Percentiles rank a stretch among this genome's conserved stretches.
These are phyloP conservation scores for Atractosteus spatula DNA, from an alignment of 2,113 vertebrate genomes.

Conservation along the genomic window DNA sequence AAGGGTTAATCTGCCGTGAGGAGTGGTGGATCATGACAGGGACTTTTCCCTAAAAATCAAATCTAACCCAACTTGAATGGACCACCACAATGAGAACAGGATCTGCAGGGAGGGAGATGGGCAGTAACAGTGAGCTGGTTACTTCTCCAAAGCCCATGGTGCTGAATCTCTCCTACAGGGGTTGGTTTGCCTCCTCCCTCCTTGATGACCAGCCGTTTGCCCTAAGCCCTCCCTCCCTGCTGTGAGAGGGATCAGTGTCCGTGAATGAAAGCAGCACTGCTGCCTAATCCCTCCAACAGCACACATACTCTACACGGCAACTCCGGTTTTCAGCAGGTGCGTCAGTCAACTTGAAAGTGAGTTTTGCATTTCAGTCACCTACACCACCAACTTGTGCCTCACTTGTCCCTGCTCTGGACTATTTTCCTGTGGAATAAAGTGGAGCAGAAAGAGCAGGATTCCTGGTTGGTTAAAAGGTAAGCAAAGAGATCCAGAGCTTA, in stretches of 20 bases:
- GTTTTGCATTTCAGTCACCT: slow-evolving; percentile 15
- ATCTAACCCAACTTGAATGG: neutral
- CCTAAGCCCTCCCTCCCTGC: slow-evolving; percentile 54
- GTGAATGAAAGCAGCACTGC: slow-evolving; percentile 54
- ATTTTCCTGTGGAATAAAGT: slow-evolving; percentile 10
- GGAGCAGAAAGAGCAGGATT: slow-evolving; percentile 6
- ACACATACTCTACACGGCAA: neutral
- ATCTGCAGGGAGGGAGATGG: neutral
- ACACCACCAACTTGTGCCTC: neutral
- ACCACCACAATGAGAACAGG: neutral
- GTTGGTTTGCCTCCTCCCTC: slow-evolving; percentile 27
- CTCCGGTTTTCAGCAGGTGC: slow-evolving; percentile 3
- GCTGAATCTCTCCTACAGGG: neutral
- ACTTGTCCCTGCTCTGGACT: slow-evolving; percentile 4
- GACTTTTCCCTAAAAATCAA: neutral
- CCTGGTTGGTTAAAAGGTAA: slow-evolving; percentile 24
- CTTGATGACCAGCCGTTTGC: slow-evolving; percentile 31
- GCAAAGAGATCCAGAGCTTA: slow-evolving; percentile 30
- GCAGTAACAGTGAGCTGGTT: neutral
- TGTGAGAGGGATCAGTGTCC: slow-evolving; percentile 59
- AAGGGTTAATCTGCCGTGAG: too few relatives aligned
- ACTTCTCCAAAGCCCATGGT: neutral
- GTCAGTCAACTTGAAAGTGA: neutral
- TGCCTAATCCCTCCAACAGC: neutral
- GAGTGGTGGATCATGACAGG: too few relatives aligned